phyloP scores from a whole-genome alignment of 2,888 invertebrate genomes.

The Tanytarsus gracilentus region DNA sequence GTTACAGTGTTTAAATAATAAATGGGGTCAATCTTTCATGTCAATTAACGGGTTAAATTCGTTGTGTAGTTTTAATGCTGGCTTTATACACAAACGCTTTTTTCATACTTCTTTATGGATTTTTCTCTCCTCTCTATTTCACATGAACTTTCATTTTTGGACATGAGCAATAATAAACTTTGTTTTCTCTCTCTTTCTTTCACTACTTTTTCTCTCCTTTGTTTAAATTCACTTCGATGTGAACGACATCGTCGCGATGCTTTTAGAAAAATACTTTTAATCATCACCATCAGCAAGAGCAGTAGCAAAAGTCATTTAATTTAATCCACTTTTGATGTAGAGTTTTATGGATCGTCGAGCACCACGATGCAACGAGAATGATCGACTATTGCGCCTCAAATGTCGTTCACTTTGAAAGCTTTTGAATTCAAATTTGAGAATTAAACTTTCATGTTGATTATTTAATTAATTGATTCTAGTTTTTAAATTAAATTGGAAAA shows the following conservation, averaged over 20 bases:
- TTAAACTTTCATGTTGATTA: no score
- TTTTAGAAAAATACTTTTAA: constrained; percentile 12
- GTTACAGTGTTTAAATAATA: constrained; percentile 18
- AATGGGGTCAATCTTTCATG: constrained; percentile 27
- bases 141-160: constrained; percentile 11
- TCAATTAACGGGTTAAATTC: constrained; percentile 27
- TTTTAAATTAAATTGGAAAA: no score
- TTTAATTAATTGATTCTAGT: no score
- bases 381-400: no score
- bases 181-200: neutral
- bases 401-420: no score
- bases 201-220: neutral
- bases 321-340: constrained; percentile 1
- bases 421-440: no score
- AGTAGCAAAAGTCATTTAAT: constrained; percentile 8
- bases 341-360: no score
- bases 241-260: no score
- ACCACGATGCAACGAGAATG: no score
- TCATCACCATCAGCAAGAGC: no score
- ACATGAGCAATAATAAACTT: neutral
- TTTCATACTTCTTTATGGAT: constrained; percentile 7
- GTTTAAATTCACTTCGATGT: no score
- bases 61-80: constrained; percentile 10
- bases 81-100: neutral
- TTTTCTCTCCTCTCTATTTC: neutral